These are phyloP conservation scores for Liopterus haemorrhoidalis DNA, from an alignment of 2,888 invertebrate genomes.

Conservation along the genomic window DNA sequence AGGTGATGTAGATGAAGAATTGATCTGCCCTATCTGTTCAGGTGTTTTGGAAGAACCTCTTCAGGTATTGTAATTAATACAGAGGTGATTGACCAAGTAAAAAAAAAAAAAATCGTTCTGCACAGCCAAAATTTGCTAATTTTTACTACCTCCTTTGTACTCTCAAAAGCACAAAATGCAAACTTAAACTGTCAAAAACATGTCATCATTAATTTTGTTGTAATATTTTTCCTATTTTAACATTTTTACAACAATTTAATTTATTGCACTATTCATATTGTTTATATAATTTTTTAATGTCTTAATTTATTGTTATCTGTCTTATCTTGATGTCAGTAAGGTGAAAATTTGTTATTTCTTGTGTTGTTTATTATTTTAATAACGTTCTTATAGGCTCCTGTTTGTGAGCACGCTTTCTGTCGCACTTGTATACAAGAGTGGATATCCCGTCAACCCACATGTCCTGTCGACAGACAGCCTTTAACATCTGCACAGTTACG, in stretches of 20 bases:
- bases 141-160: too few species aligned
- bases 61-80: slow-evolving; percentile 58
- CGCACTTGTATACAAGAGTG: slow-evolving; percentile 90
- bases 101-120: too few species aligned
- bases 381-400: slow-evolving; percentile 66
- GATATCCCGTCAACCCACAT: slow-evolving; percentile 89
- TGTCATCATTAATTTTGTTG: too few species aligned
- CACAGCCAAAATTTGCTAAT: too few species aligned
- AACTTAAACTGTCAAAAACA: too few species aligned
- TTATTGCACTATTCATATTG: slow-evolving; percentile 12
- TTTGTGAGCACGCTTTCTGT: slow-evolving; percentile 96
- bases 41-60: slow-evolving; percentile 91
- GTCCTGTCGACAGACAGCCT: slow-evolving; percentile 88
- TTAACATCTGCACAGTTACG: slow-evolving; percentile 84
- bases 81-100: slow-evolving; percentile 16
- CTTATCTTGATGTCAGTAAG: too few species aligned
- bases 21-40: slow-evolving; percentile 93
- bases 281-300: slow-evolving; percentile 25
- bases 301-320: too few species aligned
- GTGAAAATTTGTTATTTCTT: too few species aligned
- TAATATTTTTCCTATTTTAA: too few species aligned
- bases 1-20: slow-evolving; percentile 94
- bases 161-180: too few species aligned
- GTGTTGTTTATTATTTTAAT: slow-evolving; percentile 13
- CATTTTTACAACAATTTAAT: too few species aligned